Percentiles rank a stretch among this genome's conserved stretches.
Evolutionary conservation across 1,140 invertebrate species (phyloP).

Genomic region (Bradynema listronoti): DNA sequence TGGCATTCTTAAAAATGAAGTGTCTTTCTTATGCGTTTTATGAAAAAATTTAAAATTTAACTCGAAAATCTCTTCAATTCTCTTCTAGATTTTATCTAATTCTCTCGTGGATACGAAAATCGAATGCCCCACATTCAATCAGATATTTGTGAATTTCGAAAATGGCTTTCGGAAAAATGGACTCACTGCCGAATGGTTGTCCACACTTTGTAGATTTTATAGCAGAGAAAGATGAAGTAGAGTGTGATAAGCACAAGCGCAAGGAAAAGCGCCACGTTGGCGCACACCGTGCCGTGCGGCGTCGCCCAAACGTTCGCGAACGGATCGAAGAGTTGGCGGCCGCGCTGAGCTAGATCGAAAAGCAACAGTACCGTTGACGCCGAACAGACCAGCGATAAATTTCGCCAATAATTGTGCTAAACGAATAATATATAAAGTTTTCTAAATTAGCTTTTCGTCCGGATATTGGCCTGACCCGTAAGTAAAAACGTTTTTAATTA

Average conservation of each 20-base stretch:
- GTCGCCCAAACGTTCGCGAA: constrained; percentile 94
- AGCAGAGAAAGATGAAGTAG: constrained; percentile 87
- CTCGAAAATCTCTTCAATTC: too few relatives aligned
- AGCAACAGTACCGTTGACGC: constrained; percentile 84
- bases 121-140: too few relatives aligned
- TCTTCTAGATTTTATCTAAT: too few relatives aligned
- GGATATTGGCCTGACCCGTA: too few relatives aligned
- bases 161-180: background rate
- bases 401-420: constrained; percentile 82
- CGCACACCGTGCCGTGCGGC: constrained; percentile 13
- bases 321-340: constrained; percentile 86
- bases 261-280: constrained; percentile 77
- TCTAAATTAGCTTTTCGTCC: too few relatives aligned
- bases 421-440: too few relatives aligned
- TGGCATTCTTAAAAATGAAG: too few relatives aligned
- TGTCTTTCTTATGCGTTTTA: too few relatives aligned
- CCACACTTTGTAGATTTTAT: constrained; percentile 79
- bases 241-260: constrained; percentile 79
- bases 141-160: too few relatives aligned
- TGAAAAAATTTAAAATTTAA: too few relatives aligned
- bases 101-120: too few relatives aligned
- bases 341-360: constrained; percentile 74
- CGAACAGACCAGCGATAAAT: constrained; percentile 80
- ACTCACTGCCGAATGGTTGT: constrained; percentile 76
- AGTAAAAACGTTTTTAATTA: too few relatives aligned